Percentiles rank a stretch among this genome's conserved stretches.
phyloP scores from a whole-genome alignment of 1,140 invertebrate species.

The Dendrolimus kikuchii region DNA sequence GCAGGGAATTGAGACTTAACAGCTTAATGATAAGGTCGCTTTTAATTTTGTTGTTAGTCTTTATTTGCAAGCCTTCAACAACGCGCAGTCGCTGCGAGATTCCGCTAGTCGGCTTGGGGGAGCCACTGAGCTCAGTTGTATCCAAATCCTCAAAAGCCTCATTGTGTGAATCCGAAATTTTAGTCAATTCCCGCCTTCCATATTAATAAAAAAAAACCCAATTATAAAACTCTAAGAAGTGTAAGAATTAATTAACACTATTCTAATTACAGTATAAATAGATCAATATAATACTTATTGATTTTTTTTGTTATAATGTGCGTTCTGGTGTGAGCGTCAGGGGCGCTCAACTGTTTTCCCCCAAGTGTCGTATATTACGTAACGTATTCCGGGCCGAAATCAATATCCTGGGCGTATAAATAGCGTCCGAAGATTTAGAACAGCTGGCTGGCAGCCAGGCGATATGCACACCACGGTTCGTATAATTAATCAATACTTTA shows the following conservation, averaged over 20 bases:
- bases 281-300: no score
- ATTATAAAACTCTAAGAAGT: neutral
- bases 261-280: no score
- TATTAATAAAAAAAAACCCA: conserved; percentile 13
- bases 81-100: conserved; percentile 41
- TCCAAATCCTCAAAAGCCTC: conserved; percentile 14
- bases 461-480: conserved; percentile 54
- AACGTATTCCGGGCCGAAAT: conserved; percentile 59
- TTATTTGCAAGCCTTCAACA: conserved; percentile 26
- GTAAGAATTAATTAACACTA: neutral
- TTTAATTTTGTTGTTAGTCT: conserved; percentile 13
- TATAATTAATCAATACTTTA: conserved; percentile 7
- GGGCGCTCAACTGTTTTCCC: conserved; percentile 35
- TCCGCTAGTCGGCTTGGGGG: conserved; percentile 42
- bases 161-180: neutral
- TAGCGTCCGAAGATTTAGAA: conserved; percentile 53
- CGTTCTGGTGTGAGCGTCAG: conserved; percentile 23
- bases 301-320: conserved; percentile 13
- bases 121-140: conserved; percentile 45
- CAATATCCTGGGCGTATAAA: conserved; percentile 63
- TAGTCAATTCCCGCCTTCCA: conserved; percentile 50
- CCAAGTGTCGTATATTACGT: conserved; percentile 52
- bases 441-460: conserved; percentile 58
- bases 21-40: conserved; percentile 13
- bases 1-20: no score